Conservation (phyloP, 2,113 vertebrate species). For the Oryzias javanicus region DNA sequence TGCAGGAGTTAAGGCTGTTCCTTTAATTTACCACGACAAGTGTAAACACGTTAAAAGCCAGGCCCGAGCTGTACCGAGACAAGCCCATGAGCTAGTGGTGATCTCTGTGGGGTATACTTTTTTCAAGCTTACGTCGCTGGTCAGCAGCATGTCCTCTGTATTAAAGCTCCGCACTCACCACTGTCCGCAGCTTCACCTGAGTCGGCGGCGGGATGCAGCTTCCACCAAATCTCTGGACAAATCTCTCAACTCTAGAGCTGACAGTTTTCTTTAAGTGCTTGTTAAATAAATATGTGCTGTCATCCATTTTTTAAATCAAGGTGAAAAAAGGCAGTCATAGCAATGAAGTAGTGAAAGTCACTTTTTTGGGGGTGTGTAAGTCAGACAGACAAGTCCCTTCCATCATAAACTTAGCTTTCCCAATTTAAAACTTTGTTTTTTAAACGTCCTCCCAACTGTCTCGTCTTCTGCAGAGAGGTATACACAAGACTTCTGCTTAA, state of each 20-base stretch:
- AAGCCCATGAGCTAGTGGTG: slow-evolving; percentile 5
- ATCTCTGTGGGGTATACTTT: slow-evolving; percentile 44
- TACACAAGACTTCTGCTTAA: slow-evolving; percentile 43
- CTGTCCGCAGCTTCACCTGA: slow-evolving; percentile 42
- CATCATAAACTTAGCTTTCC: slow-evolving; percentile 10
- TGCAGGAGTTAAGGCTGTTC: slow-evolving; percentile 49
- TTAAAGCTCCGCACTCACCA: slow-evolving; percentile 45
- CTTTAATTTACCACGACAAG: slow-evolving; percentile 65
- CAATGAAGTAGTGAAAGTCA: slow-evolving; percentile 23
- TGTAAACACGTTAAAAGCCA: slow-evolving; percentile 66
- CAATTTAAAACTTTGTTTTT: slow-evolving; percentile 18
- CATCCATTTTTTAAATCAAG: slow-evolving; percentile 42
- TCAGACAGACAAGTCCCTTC: background rate
- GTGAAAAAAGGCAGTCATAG: slow-evolving; percentile 36
- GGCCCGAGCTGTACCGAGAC: slow-evolving; percentile 16
- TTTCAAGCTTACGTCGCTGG: slow-evolving; percentile 29
- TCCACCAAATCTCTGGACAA: slow-evolving; percentile 51
- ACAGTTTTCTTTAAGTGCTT: slow-evolving; percentile 61
- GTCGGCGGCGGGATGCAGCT: slow-evolving; percentile 43
- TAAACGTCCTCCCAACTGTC: slow-evolving; percentile 6
- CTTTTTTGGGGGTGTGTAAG: slow-evolving; percentile 22
- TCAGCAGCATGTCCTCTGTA: slow-evolving; percentile 41
- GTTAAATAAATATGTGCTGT: slow-evolving; percentile 67
- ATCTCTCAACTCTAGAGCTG: slow-evolving; percentile 66
- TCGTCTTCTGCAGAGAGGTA: slow-evolving; percentile 11